Conservation (phyloP, 2,113 vertebrate genomes). For the Sinocyclocheilus anophthalmus region DNA sequence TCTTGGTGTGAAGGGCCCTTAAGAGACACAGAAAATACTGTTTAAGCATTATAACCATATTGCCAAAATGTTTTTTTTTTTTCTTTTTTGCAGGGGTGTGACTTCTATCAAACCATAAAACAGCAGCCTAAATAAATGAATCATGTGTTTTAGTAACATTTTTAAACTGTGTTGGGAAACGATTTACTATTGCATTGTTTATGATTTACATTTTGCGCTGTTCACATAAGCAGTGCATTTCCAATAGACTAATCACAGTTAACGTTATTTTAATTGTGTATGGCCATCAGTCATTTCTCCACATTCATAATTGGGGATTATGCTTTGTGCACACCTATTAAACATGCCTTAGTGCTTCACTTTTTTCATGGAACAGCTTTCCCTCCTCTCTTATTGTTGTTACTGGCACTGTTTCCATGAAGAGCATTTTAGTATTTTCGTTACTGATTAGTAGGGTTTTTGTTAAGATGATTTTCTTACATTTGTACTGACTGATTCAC, state of each 20-base stretch:
- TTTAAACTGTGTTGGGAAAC: neutral
- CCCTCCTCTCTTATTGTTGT: neutral
- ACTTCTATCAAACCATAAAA: neutral
- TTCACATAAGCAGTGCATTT: conserved; percentile 4
- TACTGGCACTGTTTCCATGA: neutral
- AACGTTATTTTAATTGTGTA: neutral
- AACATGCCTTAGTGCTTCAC: neutral
- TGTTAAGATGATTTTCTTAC: neutral
- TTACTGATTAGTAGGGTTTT: neutral
- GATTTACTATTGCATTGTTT: too few relatives aligned
- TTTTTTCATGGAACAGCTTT: neutral
- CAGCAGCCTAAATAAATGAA: neutral
- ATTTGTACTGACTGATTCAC: neutral
- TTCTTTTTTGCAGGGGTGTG: too few relatives aligned
- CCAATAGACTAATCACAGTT: conserved; percentile 5
- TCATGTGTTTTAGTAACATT: neutral
- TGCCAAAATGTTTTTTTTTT: too few relatives aligned
- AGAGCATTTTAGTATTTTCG: neutral
- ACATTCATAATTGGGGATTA: neutral
- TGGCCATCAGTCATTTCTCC: neutral
- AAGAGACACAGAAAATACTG: too few relatives aligned
- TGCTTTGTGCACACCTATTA: neutral
- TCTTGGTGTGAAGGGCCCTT: too few relatives aligned
- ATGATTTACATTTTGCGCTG: neutral
- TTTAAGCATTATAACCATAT: too few relatives aligned